phyloP scores from a whole-genome alignment of 2,888 invertebrate species.

The Strigamia transsilvanica region DNA sequence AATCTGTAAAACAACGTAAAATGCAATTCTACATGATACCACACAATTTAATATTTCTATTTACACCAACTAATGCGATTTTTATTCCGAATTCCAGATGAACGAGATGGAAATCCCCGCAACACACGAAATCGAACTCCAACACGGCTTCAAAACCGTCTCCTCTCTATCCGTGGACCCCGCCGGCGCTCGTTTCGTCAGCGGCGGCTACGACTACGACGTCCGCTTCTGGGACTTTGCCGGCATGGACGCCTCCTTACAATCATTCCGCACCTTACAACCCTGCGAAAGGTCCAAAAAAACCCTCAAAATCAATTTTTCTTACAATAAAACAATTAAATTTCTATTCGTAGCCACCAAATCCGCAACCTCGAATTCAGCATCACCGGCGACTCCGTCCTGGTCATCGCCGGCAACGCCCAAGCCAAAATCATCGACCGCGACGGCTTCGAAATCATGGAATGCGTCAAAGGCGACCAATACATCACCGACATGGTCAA shows the following conservation, averaged over 20 bases:
- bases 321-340: conserved; percentile 16
- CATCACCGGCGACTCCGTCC: conserved; percentile 88
- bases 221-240: conserved; percentile 99
- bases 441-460: conserved; percentile 91
- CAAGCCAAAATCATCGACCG: conserved; percentile 89
- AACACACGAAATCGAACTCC: conserved; percentile 75
- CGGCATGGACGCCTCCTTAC: conserved; percentile 93
- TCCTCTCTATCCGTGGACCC: conserved; percentile 92
- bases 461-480: conserved; percentile 94
- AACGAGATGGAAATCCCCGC: conserved; percentile 66
- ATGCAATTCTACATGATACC: too few relatives aligned
- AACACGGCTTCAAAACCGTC: conserved; percentile 86
- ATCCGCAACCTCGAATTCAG: conserved; percentile 91
- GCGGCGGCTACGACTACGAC: conserved; percentile 95
- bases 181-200: conserved; percentile 87
- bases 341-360: conserved; percentile 72
- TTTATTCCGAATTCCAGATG: conserved; percentile 59
- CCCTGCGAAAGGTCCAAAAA: conserved; percentile 80
- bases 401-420: conserved; percentile 90
- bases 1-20: too few relatives aligned
- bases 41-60: too few relatives aligned
- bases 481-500: conserved; percentile 93
- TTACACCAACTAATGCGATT: too few relatives aligned
- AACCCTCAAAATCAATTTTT: background rate
- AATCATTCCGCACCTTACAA: conserved; percentile 89